Conservation (phyloP, 2,797 vertebrate species). For the Okamejei kenojei region DNA sequence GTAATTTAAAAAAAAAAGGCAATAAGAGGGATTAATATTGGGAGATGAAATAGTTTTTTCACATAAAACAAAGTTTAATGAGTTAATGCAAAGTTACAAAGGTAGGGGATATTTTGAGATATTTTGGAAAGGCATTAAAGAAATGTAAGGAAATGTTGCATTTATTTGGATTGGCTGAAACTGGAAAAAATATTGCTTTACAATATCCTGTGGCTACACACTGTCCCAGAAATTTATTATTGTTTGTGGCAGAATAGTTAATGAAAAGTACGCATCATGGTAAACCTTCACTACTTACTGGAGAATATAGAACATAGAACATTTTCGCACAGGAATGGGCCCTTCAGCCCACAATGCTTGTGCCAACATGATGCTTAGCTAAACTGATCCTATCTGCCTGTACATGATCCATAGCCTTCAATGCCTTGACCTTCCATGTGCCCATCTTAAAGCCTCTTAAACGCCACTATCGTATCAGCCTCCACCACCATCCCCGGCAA, state of each 20-base stretch:
- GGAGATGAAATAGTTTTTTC: neutral
- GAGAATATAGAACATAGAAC: too few relatives aligned
- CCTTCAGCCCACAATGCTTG: too few relatives aligned
- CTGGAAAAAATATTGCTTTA: neutral
- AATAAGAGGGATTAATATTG: neutral
- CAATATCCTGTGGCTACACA: neutral
- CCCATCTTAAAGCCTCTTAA: too few relatives aligned
- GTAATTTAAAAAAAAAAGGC: constrained; percentile 55
- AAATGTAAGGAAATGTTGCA: neutral
- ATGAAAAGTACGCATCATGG: too few relatives aligned
- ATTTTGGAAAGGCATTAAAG: neutral
- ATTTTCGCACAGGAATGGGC: too few relatives aligned
- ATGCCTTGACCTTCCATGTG: too few relatives aligned
- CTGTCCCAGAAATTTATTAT: neutral
- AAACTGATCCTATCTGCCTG: too few relatives aligned
- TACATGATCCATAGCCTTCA: too few relatives aligned
- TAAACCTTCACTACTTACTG: too few relatives aligned
- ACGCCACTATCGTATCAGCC: too few relatives aligned
- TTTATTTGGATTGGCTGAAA: neutral
- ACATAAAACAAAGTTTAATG: neutral
- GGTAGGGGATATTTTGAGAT: neutral
- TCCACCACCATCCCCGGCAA: too few relatives aligned
- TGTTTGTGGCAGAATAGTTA: neutral
- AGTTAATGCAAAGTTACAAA: neutral
- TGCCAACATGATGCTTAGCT: too few relatives aligned